phyloP scores from a whole-genome alignment of 2,888 invertebrate species.

The Acleris laterana region DNA sequence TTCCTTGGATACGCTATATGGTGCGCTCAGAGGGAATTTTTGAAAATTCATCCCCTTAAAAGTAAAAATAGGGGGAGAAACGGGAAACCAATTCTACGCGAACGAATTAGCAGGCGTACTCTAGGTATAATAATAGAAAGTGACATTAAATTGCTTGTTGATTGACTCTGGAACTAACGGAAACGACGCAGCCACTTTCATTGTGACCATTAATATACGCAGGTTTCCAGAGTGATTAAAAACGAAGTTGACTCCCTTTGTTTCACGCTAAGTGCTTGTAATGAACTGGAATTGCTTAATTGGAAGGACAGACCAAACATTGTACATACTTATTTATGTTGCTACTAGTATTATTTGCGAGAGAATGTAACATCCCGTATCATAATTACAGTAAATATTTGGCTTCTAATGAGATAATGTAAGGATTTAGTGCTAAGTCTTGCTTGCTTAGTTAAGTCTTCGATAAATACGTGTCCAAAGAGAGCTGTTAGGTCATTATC shows the following conservation, averaged over 20 bases:
- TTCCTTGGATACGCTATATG: no score
- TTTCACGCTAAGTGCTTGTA: conserved; percentile 19
- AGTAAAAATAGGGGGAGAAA: no score
- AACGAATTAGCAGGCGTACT: no score
- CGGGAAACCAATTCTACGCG: no score
- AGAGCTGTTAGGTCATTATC: conserved; percentile 51
- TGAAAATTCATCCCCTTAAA: no score
- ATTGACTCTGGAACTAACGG: not conserved
- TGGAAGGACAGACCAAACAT: conserved; percentile 12
- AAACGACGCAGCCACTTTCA: conserved; percentile 3
- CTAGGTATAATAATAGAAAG: not conserved
- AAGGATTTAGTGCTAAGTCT: conserved; percentile 42
- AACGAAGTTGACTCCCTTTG: conserved; percentile 22
- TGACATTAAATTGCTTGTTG: not conserved
- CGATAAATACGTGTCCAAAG: conserved; percentile 42
- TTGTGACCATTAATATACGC: not conserved
- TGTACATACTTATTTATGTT: not conserved
- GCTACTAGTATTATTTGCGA: not conserved
- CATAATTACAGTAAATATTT: conserved; percentile 11
- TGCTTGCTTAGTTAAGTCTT: conserved; percentile 46
- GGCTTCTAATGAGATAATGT: conserved; percentile 24
- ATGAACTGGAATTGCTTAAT: conserved; percentile 31
- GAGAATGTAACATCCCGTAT: not conserved
- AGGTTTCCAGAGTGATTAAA: conserved; percentile 24
- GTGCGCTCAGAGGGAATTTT: no score